These are phyloP conservation scores for Acleris sparsana DNA, from an alignment of 2,888 invertebrate species.

Conservation along the genomic window DNA sequence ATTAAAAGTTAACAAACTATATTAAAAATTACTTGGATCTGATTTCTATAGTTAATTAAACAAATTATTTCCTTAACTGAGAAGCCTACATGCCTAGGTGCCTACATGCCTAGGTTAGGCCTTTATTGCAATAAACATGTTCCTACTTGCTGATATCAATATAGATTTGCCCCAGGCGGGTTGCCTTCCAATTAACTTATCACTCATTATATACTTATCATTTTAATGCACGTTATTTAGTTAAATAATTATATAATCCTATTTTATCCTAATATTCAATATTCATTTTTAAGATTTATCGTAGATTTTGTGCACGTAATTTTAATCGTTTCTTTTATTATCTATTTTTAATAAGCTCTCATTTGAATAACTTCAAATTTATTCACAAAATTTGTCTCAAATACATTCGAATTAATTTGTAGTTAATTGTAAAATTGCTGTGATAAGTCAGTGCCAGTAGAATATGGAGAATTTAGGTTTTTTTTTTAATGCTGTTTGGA, in stretches of 20 bases:
- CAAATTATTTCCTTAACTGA: too few species aligned
- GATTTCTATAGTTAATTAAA: too few species aligned
- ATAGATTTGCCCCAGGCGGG: constrained; percentile 13
- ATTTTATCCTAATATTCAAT: too few species aligned
- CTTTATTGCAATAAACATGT: constrained; percentile 10
- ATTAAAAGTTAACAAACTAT: too few species aligned
- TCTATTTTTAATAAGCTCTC: background rate
- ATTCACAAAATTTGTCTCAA: constrained; percentile 23
- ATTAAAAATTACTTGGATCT: too few species aligned
- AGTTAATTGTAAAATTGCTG: constrained; percentile 48
- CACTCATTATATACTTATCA: background rate
- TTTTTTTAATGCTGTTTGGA: too few species aligned
- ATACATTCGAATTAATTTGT: constrained; percentile 12
- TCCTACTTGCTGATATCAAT: constrained; percentile 2
- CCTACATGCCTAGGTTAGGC: background rate
- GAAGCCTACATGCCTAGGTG: background rate
- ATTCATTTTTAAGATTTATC: too few species aligned
- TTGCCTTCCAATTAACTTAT: background rate
- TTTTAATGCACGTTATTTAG: constrained; percentile 15
- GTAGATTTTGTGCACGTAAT: too few species aligned
- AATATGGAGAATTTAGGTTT: constrained; percentile 24
- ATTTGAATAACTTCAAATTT: background rate
- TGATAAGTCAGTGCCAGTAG: constrained; percentile 71
- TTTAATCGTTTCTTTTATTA: background rate
- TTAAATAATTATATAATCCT: background rate